Evolutionary conservation across 2,113 vertebrate genomes (phyloP).

Genomic region (Paramisgurnus dabryanus): DNA sequence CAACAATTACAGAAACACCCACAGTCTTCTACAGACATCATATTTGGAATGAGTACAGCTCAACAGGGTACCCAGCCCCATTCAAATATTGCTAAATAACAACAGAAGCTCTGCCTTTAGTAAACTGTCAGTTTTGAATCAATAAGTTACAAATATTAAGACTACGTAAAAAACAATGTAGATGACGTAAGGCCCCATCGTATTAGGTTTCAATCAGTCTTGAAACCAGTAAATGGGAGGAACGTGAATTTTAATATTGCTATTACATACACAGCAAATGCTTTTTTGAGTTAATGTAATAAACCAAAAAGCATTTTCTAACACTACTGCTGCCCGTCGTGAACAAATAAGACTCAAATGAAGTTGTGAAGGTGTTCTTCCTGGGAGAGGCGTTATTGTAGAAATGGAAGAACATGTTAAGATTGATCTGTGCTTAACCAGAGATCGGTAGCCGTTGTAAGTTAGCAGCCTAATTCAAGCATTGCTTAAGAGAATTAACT

Average conservation of each 20-base stretch:
- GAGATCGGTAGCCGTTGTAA: background rate
- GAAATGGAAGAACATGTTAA: background rate
- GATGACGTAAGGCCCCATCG: constrained; percentile 28
- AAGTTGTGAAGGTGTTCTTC: background rate
- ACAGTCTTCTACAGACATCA: background rate
- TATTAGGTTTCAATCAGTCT: constrained; percentile 7
- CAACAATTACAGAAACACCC: background rate
- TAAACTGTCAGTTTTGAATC: constrained; percentile 30
- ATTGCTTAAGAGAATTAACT: background rate
- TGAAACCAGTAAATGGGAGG: constrained; percentile 4
- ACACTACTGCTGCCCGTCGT: background rate
- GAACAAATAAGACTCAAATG: background rate
- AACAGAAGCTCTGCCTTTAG: constrained; percentile 18
- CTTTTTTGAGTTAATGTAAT: constrained; percentile 6
- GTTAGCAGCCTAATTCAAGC: constrained; percentile 3
- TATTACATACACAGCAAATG: background rate
- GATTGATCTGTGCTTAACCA: background rate
- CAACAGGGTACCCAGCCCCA: constrained; percentile 32
- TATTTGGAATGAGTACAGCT: constrained; percentile 26
- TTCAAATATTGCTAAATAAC: constrained; percentile 10
- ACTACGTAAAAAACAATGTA: constrained; percentile 22
- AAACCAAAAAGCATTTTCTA: background rate
- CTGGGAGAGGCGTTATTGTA: background rate
- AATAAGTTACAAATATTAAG: constrained; percentile 42
- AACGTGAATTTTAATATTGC: background rate